Conservation (phyloP, 92 coral and sea anemone species). For the Porites lobata region DNA sequence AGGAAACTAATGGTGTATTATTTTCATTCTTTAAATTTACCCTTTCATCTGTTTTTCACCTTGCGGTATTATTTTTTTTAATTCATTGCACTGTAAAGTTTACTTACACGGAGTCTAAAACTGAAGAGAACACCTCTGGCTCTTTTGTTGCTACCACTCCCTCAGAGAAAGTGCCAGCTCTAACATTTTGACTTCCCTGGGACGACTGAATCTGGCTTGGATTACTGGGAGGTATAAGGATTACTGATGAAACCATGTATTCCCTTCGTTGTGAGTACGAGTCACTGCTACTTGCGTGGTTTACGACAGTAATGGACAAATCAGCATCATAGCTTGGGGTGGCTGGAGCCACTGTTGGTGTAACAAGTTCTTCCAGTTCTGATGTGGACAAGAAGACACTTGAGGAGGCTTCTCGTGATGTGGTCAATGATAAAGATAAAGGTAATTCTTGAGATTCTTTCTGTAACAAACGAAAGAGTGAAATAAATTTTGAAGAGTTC, state of each 20-base stretch:
- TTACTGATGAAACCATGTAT: conserved; percentile 20
- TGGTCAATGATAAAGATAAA: conserved; percentile 11
- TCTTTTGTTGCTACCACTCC: conserved; percentile 8
- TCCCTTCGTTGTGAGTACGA: conserved; percentile 11
- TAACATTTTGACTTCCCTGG: conserved; percentile 17
- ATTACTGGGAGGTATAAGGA: conserved; percentile 22
- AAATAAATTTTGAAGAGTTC: background rate
- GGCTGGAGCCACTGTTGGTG: conserved; percentile 81
- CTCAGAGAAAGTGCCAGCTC: background rate
- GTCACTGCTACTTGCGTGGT: conserved; percentile 29
- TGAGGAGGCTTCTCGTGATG: conserved; percentile 13
- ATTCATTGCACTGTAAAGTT: background rate
- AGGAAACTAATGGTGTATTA: too few species aligned
- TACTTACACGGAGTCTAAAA: conserved; percentile 31
- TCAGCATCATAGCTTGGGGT: conserved; percentile 73
- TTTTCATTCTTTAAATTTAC: too few species aligned
- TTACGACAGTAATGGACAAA: conserved; percentile 3
- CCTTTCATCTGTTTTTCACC: too few species aligned
- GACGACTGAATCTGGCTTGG: conserved; percentile 31
- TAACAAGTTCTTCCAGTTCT: conserved; percentile 62
- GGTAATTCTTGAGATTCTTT: conserved; percentile 7
- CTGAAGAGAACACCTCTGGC: conserved; percentile 28
- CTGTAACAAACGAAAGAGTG: background rate
- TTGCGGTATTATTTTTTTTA: too few species aligned
- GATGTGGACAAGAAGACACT: conserved; percentile 16